Evolutionary conservation across 2,113 vertebrate genomes (phyloP).

Genomic region (Siphamia tubifer): DNA sequence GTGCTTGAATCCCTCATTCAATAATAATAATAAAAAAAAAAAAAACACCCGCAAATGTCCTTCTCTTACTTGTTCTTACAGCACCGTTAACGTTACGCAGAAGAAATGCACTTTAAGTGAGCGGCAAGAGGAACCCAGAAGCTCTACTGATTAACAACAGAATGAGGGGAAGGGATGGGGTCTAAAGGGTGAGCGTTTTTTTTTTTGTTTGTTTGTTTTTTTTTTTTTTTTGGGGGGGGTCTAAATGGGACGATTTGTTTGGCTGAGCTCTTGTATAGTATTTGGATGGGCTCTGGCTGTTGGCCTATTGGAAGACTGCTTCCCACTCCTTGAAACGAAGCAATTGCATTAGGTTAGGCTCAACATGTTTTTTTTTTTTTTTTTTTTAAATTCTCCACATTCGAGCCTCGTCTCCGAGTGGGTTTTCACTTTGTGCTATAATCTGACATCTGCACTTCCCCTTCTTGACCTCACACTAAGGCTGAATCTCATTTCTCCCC

Average conservation of each 20-base stretch:
- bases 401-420: not conserved
- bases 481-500: too few species aligned
- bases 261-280: slow-evolving; percentile 35
- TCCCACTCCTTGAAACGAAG: slow-evolving; percentile 64
- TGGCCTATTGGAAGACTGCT: slow-evolving; percentile 72
- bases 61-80: too few species aligned
- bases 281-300: slow-evolving; percentile 32
- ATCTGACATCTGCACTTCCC: slow-evolving; percentile 16
- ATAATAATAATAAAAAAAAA: slow-evolving; percentile 11
- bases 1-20: not conserved
- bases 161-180: not conserved
- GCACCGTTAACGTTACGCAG: too few species aligned
- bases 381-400: not conserved
- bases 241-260: slow-evolving; percentile 41
- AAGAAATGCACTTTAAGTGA: too few species aligned
- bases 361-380: slow-evolving; percentile 13
- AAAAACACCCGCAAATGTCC: slow-evolving; percentile 10
- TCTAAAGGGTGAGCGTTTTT: not conserved
- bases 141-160: not conserved
- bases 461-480: slow-evolving; percentile 6
- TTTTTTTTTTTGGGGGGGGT: slow-evolving; percentile 19
- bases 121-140: slow-evolving; percentile 34
- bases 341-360: slow-evolving; percentile 55
- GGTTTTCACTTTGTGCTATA: not conserved
- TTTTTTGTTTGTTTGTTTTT: too few species aligned